These are phyloP conservation scores for Probosciger aterrimus DNA, from an alignment of 2,113 vertebrate species.

Conservation along the genomic window DNA sequence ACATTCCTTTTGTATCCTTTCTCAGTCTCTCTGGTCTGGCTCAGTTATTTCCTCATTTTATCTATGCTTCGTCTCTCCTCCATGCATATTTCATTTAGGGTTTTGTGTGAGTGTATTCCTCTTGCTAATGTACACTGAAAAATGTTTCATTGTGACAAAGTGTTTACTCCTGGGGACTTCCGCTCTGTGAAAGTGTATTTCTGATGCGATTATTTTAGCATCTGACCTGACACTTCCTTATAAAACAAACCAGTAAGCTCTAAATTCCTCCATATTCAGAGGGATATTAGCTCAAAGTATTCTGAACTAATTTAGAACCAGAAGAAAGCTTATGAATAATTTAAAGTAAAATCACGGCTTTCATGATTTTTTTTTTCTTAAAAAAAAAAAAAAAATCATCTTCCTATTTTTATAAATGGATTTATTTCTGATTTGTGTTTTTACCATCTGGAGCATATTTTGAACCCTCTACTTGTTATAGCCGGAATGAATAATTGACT, in stretches of 20 bases:
- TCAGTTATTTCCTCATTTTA: neutral
- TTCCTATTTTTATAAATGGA: conserved; percentile 48
- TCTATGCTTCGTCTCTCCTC: neutral
- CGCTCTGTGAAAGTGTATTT: neutral
- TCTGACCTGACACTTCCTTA: neutral
- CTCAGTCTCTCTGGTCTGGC: neutral
- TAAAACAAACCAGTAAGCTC: neutral
- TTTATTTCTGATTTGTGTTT: conserved; percentile 50
- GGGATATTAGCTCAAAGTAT: neutral
- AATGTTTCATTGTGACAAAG: neutral
- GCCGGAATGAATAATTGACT: conserved; percentile 67
- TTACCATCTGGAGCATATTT: conserved; percentile 64
- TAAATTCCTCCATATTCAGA: neutral
- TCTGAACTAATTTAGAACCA: conserved; percentile 7
- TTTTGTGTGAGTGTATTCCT: neutral
- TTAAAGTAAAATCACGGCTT: conserved; percentile 19
- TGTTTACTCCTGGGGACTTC: neutral
- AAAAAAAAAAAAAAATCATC: conserved; percentile 9
- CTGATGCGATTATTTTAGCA: neutral
- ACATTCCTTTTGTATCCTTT: neutral
- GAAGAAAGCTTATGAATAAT: conserved; percentile 25
- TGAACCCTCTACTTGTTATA: conserved; percentile 51
- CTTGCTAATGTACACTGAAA: neutral
- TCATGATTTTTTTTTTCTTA: neutral
- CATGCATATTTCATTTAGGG: neutral